phyloP scores from a whole-genome alignment of 2,797 vertebrate genomes.

The Acridotheres tristis region DNA sequence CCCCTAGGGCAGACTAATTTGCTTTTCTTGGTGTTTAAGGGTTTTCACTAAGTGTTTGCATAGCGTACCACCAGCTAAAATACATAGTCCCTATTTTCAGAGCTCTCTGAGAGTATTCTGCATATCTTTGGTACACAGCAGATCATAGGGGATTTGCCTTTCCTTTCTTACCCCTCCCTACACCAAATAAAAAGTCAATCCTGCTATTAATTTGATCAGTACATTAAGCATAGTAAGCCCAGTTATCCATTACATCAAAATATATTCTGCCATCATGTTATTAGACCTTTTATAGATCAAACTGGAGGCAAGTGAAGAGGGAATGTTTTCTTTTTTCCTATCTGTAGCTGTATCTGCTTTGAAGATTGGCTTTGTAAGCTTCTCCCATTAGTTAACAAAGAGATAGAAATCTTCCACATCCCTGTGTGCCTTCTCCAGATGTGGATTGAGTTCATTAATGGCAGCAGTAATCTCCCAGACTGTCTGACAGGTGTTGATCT shows the following conservation, averaged over 20 bases:
- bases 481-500: constrained; percentile 47
- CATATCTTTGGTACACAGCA: neutral
- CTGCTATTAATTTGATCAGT: neutral
- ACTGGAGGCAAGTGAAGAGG: neutral
- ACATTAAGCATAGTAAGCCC: neutral
- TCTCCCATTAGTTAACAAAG: constrained; percentile 45
- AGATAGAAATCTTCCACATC: constrained; percentile 40
- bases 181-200: neutral
- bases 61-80: neutral
- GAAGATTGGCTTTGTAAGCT: constrained; percentile 28
- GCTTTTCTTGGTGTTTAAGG: neutral
- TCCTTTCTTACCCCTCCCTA: neutral
- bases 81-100: neutral
- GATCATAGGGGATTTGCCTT: neutral
- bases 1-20: neutral
- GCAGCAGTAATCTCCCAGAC: constrained; percentile 2
- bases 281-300: neutral
- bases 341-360: constrained; percentile 33
- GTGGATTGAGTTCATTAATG: constrained; percentile 13
- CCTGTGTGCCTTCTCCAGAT: constrained; percentile 15
- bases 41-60: neutral
- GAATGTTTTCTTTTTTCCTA: constrained; percentile 6
- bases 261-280: neutral
- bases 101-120: neutral
- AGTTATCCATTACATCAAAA: constrained; percentile 12